Base-by-base conservation (phyloP, 2,113 vertebrate genomes). In the Corythoichthys intestinalis region DNA sequence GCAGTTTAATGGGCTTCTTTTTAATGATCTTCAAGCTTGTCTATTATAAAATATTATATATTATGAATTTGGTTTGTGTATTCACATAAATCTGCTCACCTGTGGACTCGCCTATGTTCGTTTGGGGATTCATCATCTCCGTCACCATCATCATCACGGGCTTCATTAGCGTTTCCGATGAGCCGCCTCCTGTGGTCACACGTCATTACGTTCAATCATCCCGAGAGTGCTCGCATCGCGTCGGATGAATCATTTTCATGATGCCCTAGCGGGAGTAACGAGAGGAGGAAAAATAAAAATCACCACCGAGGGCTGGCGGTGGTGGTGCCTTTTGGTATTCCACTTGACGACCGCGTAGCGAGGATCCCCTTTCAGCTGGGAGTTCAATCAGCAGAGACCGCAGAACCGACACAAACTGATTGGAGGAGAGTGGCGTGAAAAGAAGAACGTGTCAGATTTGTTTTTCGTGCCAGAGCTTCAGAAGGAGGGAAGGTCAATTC, bases 161-260 rank as follows among this genome's bases (percentile, higher is more conserved):
- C 70, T 54, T 61, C 79, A 73, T 75, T 76, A 76, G 77, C 4
- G 65, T 75, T 85, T 76, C 76, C 84, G 81, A 89, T 86, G 77
- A 86, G 83, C 81, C 65, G 72, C 73, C 69, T 85, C 86, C 84
- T 84, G 81, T 67, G 70, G 81, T 86, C 84, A 84, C 84, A 83
- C 73, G 75, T 80, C 87, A 83, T 86, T 85, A 84, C 81, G 80
- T 80, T 84, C 84, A 81, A 83, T 83, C 86, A 82, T 53, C 6
- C 67, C 38, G 53, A 73, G 83, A 76, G 72, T 68, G 63, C 71
- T 67, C 69, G 73, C 67, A 38, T 69, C 47, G 66, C 68, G 58
- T 44, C 2, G 35, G 57, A 41, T 80, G 81, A 75, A 75, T 82
- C 69, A 83, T 75, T 37, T 14, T 6, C 12, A 58, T 37, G 12